Evolutionary conservation across 2,797 vertebrate genomes (phyloP).

Genomic region (Onychomys torridus): DNA sequence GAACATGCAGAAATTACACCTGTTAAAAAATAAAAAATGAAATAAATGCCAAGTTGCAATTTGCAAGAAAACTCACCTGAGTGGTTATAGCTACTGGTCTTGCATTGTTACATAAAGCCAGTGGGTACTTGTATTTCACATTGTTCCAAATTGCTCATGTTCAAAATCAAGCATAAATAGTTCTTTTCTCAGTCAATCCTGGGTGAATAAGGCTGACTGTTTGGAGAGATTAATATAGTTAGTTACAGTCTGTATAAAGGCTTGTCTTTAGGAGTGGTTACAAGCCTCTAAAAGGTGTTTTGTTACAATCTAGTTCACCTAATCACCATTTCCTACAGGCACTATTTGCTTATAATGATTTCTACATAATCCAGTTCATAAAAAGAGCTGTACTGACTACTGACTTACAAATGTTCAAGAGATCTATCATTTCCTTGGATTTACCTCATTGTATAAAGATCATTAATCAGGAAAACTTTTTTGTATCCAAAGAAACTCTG

Average conservation of each 20-base stretch:
- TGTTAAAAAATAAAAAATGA: neutral
- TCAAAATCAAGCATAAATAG: neutral
- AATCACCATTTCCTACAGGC: neutral
- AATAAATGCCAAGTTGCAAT: neutral
- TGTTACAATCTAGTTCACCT: neutral
- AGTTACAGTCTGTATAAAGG: neutral
- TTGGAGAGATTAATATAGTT: neutral
- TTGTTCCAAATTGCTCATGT: neutral
- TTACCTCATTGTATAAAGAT: neutral
- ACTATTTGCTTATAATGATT: neutral
- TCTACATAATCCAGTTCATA: neutral
- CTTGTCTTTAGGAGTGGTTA: neutral
- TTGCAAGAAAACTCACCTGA: neutral
- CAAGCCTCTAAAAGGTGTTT: neutral
- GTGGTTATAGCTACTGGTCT: fast-evolving
- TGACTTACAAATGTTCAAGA: neutral
- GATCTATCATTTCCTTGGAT: neutral
- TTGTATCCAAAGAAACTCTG: neutral
- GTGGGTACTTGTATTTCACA: neutral
- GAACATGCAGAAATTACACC: neutral
- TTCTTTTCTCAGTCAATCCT: neutral
- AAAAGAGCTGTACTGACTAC: neutral
- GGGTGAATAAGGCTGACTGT: neutral
- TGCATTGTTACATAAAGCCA: neutral
- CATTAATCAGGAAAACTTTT: neutral